Percentiles rank a stretch among this genome's conserved stretches.
Evolutionary conservation across 2,797 vertebrate species (phyloP).

Genomic region (Ammospiza maritima): DNA sequence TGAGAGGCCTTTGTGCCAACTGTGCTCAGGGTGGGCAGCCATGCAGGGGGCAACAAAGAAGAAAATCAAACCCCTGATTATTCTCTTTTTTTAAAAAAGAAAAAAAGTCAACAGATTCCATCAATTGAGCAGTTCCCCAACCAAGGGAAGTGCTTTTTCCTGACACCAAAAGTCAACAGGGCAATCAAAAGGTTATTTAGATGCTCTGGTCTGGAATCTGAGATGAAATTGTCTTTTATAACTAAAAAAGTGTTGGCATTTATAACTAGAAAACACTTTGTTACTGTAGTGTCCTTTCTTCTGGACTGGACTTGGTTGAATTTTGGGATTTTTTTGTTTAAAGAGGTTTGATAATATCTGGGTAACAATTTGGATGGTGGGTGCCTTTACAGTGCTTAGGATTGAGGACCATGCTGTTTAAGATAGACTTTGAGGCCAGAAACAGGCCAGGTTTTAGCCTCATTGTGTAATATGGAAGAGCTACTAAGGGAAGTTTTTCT

Average conservation of each 20-base stretch:
- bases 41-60: neutral
- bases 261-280: neutral
- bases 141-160: neutral
- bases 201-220: neutral
- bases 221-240: neutral
- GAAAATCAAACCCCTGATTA: neutral
- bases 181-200: neutral
- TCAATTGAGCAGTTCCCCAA: neutral
- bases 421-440: neutral
- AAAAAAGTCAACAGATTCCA: neutral
- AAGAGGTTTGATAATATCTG: neutral
- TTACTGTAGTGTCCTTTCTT: fast-evolving
- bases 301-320: fast-evolving
- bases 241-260: neutral
- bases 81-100: neutral
- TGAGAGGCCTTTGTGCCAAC: neutral
- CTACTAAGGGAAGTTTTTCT: neutral
- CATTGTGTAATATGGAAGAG: neutral
- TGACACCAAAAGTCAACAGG: neutral
- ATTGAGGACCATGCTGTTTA: neutral
- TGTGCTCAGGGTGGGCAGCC: neutral
- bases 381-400: neutral
- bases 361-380: neutral
- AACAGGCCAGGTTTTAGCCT: neutral
- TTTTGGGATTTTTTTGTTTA: neutral